phyloP scores from a whole-genome alignment of 2,797 vertebrate species.

The Platyrinchus mystaceus region DNA sequence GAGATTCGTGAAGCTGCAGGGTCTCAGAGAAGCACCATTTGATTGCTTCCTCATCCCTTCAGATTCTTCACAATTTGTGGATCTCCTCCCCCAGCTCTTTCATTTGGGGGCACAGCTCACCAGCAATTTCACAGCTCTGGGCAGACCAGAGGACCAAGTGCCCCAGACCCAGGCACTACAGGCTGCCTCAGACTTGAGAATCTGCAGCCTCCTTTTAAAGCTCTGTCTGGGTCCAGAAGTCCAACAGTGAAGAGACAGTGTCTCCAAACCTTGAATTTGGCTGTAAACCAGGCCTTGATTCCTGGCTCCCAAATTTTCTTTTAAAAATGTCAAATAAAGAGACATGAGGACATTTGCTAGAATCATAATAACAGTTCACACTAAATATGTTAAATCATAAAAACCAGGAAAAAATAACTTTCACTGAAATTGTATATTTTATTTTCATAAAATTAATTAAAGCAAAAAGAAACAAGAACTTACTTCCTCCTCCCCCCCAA shows the following conservation, averaged over 20 bases:
- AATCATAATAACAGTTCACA: background rate
- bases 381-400: background rate
- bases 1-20: background rate
- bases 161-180: background rate
- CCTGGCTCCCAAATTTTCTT: background rate
- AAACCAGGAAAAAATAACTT: background rate
- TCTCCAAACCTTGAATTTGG: background rate
- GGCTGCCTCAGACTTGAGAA: background rate
- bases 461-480: background rate
- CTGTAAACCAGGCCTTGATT: background rate
- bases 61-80: background rate
- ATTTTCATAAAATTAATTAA: background rate
- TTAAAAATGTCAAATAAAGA: background rate
- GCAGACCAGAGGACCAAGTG: background rate
- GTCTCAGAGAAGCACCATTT: background rate
- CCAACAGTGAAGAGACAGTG: background rate
- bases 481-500: background rate
- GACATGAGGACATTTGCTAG: background rate
- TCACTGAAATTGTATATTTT: background rate
- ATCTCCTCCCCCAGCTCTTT: background rate
- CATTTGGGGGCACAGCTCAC: background rate
- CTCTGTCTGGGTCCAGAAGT: background rate
- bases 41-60: background rate
- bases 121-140: background rate
- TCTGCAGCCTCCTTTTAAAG: background rate